Conservation (phyloP, 2,888 invertebrate genomes). For the Drosophila mimetica region DNA sequence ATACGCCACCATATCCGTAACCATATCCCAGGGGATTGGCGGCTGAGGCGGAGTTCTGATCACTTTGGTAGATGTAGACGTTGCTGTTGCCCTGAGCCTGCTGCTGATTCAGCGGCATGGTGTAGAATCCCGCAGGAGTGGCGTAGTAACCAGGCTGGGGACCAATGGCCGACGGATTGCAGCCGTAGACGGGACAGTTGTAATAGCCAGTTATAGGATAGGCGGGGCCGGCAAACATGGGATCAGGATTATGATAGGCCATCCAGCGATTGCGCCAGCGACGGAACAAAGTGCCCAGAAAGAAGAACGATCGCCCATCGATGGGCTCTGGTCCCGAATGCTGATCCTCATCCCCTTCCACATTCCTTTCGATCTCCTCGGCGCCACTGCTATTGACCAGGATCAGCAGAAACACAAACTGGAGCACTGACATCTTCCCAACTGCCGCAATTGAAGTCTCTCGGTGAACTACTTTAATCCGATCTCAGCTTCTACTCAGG, state of each 20-base stretch:
- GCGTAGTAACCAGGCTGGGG: constrained; percentile 61
- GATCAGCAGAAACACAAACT: constrained; percentile 46
- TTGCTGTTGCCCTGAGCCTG: constrained; percentile 75
- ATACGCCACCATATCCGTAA: constrained; percentile 33
- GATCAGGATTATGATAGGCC: constrained; percentile 56
- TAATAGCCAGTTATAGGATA: constrained; percentile 62
- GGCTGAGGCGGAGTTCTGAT: constrained; percentile 57
- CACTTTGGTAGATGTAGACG: constrained; percentile 68
- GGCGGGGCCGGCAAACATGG: constrained; percentile 66
- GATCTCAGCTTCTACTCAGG: constrained; percentile 1
- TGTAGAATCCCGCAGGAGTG: constrained; percentile 50
- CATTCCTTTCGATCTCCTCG: constrained; percentile 21
- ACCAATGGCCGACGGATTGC: constrained; percentile 55
- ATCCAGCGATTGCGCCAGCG: constrained; percentile 76
- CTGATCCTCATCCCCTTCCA: constrained; percentile 3
- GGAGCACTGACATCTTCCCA: constrained; percentile 47
- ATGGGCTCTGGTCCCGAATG: constrained; percentile 19
- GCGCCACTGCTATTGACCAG: constrained; percentile 21
- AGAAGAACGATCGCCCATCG: constrained; percentile 70
- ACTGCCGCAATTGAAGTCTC: constrained; percentile 50
- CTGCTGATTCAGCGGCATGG: constrained; percentile 39
- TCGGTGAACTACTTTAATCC: constrained; percentile 40
- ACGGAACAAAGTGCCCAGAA: constrained; percentile 70
- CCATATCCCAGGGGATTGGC: constrained; percentile 49
- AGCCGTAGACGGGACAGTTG: constrained; percentile 69